Evolutionary conservation across 2,113 vertebrate genomes (phyloP).

Genomic region (Cyprinodon variegatus): DNA sequence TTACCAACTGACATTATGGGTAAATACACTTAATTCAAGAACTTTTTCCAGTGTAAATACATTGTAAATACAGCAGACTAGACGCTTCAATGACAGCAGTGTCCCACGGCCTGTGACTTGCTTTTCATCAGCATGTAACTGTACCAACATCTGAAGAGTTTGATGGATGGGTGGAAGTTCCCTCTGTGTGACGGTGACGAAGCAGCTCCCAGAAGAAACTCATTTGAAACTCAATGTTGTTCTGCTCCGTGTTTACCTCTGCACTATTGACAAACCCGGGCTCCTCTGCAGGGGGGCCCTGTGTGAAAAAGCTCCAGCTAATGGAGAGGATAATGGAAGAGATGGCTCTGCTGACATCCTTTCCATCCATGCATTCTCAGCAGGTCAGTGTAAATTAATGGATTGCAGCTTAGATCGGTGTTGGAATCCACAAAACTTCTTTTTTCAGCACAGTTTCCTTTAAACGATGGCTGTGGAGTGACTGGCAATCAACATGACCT

Average conservation of each 20-base stretch:
- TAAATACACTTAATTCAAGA: too few species aligned
- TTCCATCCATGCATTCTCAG: background rate
- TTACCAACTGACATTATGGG: too few species aligned
- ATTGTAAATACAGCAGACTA: too few species aligned
- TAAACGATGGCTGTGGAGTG: background rate
- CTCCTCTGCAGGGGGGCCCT: slow-evolving; percentile 53
- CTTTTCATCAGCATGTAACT: background rate
- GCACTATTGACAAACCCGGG: slow-evolving; percentile 45
- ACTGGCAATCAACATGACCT: background rate
- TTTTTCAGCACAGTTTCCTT: background rate
- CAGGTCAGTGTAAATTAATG: background rate
- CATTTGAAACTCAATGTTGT: slow-evolving; percentile 75
- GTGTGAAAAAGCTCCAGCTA: slow-evolving; percentile 59
- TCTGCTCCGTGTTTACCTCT: slow-evolving; percentile 61
- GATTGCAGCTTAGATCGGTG: background rate
- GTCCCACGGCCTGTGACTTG: background rate
- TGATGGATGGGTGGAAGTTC: slow-evolving; percentile 21
- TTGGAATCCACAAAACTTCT: background rate
- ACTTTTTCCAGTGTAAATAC: too few species aligned
- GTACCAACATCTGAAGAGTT: background rate
- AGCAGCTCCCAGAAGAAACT: slow-evolving; percentile 53
- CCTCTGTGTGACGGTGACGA: slow-evolving; percentile 58
- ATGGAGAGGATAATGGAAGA: slow-evolving; percentile 63
- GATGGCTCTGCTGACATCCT: background rate
- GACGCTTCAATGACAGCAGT: background rate